Evolutionary conservation across 2,888 invertebrate species (phyloP), one percentile per base, ranked within the genome.

Genomic region (Pristionchus mayeri): DNA sequence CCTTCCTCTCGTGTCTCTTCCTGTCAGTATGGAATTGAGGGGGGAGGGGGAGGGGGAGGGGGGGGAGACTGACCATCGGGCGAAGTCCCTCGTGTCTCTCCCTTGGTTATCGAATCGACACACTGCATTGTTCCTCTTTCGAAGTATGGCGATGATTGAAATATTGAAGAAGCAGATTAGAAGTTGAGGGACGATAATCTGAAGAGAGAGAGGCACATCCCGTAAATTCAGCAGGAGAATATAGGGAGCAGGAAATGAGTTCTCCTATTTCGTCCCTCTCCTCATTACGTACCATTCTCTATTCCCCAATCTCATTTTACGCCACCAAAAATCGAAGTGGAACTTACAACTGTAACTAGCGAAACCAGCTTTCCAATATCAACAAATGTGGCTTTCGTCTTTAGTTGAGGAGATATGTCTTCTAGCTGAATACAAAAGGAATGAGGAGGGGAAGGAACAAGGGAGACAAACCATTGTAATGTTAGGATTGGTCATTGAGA

Each of bases 281-380:
- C 13, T 13, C 30, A 37, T 40, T 71, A 37, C 40, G 40, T 30
- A 71, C 37, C 16, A 40, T 11, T 21, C 21, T 57, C 24, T n/a
- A n/a, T n/a, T n/a, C n/a, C n/a, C n/a, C n/a, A n/a, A n/a, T n/a
- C n/a, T n/a, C n/a, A n/a, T n/a, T n/a, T n/a, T n/a, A n/a, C n/a
- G n/a, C n/a, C n/a, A n/a, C n/a, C 3, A 24, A 24, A n/a, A 4
- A 57, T 27, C 27, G 24, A 57, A 67, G 18, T 37, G 67, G 37
- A 37, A 82, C 82, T 37, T n/a, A 82, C 82, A 1, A 82, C 63
- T 21, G 63, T 44, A 6, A 82, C 27, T 21, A 82, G 60, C 13
- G 82, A 82, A 57, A 82, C 60, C n/a, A 48, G 18, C 30, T 82
- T 82, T 37, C 82, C 82, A 1, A 82, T 63, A 44, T 82, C 63